phyloP scores from a whole-genome alignment of 2,113 vertebrate species.

The Ciconia boyciana region DNA sequence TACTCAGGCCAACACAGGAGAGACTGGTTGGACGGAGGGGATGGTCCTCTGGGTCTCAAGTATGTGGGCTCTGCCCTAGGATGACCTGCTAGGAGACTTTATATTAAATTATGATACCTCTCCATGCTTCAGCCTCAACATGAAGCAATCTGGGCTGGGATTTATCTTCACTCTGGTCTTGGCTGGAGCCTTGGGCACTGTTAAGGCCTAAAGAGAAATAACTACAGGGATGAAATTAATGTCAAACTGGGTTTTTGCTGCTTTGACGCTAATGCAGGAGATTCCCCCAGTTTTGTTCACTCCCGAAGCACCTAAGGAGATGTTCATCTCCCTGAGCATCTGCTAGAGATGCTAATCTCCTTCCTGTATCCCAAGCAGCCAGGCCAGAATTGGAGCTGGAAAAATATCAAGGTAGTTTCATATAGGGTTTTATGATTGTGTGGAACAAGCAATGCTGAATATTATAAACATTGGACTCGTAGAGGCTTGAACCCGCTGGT shows the following conservation, averaged over 20 bases:
- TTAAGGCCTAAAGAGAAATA: background rate
- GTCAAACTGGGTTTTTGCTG: background rate
- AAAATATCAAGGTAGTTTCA: background rate
- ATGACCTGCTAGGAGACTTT: background rate
- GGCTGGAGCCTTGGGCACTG: background rate
- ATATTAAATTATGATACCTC: background rate
- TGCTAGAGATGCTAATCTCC: background rate
- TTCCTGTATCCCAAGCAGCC: background rate
- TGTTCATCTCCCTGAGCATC: background rate
- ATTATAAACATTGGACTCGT: constrained; percentile 52
- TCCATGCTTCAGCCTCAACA: background rate
- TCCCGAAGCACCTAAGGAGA: background rate
- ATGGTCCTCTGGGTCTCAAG: background rate
- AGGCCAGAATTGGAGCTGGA: background rate
- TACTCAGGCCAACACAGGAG: background rate
- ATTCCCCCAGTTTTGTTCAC: background rate
- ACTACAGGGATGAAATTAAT: background rate
- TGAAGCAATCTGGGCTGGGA: background rate
- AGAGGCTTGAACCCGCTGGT: constrained; percentile 71
- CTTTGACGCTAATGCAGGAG: background rate
- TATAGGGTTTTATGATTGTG: background rate
- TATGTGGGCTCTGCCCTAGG: background rate
- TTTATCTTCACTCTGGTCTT: background rate
- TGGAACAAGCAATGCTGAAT: constrained; percentile 37
- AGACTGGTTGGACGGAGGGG: background rate